These are phyloP conservation scores for Lampris megalopsis DNA, from an alignment of 2,113 vertebrate genomes.

Conservation along the genomic window DNA sequence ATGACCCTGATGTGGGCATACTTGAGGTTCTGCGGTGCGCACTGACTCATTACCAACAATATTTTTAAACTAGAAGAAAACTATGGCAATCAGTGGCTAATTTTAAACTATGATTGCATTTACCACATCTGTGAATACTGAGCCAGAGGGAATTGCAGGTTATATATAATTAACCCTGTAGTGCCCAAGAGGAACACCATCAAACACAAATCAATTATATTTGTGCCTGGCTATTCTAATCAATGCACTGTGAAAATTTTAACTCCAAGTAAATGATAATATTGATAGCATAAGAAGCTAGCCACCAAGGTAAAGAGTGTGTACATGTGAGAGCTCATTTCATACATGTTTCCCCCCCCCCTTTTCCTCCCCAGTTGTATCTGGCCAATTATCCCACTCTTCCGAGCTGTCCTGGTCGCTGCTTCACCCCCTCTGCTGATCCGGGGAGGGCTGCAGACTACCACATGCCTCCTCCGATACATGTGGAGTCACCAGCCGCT, in stretches of 20 bases:
- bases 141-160: slow-evolving; percentile 51
- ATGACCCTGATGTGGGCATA: slow-evolving; percentile 11
- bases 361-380: too few relatives aligned
- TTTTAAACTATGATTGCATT: slow-evolving; percentile 48
- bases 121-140: slow-evolving; percentile 42
- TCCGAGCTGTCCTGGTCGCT: too few relatives aligned
- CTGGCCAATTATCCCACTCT: too few relatives aligned
- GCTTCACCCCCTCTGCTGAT: too few relatives aligned
- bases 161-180: slow-evolving; percentile 75
- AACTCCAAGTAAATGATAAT: slow-evolving; percentile 31
- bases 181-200: slow-evolving; percentile 58
- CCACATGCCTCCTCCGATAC: too few relatives aligned
- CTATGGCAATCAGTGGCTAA: slow-evolving; percentile 30
- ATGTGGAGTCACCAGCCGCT: too few relatives aligned
- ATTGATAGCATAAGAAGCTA: neutral
- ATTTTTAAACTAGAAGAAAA: neutral
- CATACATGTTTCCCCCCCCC: neutral
- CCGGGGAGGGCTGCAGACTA: too few relatives aligned
- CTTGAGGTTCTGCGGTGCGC: slow-evolving; percentile 1
- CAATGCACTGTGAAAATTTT: slow-evolving; percentile 55
- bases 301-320: slow-evolving; percentile 27
- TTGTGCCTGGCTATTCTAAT: slow-evolving; percentile 60
- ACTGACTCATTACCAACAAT: neutral
- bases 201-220: slow-evolving; percentile 75
- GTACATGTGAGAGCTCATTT: neutral